phyloP scores from a whole-genome alignment of 2,888 invertebrate genomes.

The Tenthredo amoena region DNA sequence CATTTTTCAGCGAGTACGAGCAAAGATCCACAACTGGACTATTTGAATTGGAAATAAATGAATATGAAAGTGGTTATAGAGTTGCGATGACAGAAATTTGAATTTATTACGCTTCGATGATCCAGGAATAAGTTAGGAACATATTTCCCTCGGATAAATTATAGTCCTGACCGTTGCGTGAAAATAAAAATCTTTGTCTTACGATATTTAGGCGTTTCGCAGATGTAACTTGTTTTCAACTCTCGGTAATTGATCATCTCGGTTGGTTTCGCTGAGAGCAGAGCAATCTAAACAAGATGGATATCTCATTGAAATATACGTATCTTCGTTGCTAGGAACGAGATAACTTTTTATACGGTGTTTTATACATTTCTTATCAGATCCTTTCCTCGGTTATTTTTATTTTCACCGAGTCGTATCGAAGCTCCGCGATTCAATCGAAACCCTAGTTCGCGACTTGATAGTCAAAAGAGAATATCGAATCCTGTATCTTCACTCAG shows the following conservation, averaged over 20 bases:
- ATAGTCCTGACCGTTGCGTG: neutral
- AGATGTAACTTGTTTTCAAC: conserved; percentile 8
- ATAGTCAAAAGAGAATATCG: conserved; percentile 11
- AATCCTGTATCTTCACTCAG: neutral
- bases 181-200: neutral
- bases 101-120: neutral
- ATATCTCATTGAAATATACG: conserved; percentile 3
- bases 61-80: neutral
- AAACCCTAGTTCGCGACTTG: neutral
- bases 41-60: neutral
- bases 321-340: neutral
- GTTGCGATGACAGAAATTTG: neutral
- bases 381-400: neutral
- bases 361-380: neutral
- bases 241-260: neutral
- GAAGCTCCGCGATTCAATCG: neutral
- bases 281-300: neutral
- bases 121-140: neutral
- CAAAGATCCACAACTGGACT: neutral
- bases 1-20: neutral
- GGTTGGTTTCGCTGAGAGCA: neutral
- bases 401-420: neutral
- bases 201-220: neutral
- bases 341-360: conserved; percentile 7
- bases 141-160: neutral